Evolutionary conservation across 1,140 invertebrate species (phyloP).

Genomic region (Drosophila ohnishii): DNA sequence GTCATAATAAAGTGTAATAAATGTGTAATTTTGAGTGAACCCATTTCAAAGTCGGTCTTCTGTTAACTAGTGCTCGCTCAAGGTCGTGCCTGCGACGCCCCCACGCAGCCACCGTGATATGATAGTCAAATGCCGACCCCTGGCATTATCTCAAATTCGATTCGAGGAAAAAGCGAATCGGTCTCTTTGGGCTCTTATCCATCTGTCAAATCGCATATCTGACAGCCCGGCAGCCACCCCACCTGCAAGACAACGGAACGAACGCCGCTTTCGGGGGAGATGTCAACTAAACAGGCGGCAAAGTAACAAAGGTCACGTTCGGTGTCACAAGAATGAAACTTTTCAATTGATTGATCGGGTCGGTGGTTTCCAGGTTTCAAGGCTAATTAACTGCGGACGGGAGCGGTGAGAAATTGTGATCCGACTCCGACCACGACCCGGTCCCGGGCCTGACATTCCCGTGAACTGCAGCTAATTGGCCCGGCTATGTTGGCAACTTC

Average conservation of each 20-base stretch:
- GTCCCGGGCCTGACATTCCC: constrained; percentile 1
- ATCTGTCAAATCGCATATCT: constrained; percentile 43
- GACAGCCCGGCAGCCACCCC: constrained; percentile 39
- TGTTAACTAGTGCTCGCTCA: constrained; percentile 7
- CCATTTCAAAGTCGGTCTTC: background rate
- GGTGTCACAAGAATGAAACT: constrained; percentile 56
- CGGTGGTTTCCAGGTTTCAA: constrained; percentile 56
- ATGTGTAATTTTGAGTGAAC: too few relatives aligned
- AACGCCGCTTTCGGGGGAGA: constrained; percentile 42
- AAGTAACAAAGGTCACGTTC: constrained; percentile 72
- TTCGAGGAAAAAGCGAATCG: constrained; percentile 29
- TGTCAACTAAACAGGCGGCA: constrained; percentile 49
- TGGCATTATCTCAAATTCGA: constrained; percentile 51
- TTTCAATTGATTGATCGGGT: constrained; percentile 70
- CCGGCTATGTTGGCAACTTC: constrained; percentile 10
- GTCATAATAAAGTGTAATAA: too few relatives aligned
- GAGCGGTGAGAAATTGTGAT: constrained; percentile 8
- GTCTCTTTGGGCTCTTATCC: constrained; percentile 36
- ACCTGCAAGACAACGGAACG: constrained; percentile 62
- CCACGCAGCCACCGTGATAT: constrained; percentile 18
- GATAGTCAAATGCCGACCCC: constrained; percentile 42
- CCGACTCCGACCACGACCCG: background rate
- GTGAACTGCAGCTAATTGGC: constrained; percentile 33
- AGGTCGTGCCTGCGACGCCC: constrained; percentile 49
- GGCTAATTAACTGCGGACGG: constrained; percentile 56